A percentile compares a stretch with the other conserved stretches of the same genome.
Conservation (phyloP, 2,888 invertebrate genomes). For the Drosophila acutilabella region DNA sequence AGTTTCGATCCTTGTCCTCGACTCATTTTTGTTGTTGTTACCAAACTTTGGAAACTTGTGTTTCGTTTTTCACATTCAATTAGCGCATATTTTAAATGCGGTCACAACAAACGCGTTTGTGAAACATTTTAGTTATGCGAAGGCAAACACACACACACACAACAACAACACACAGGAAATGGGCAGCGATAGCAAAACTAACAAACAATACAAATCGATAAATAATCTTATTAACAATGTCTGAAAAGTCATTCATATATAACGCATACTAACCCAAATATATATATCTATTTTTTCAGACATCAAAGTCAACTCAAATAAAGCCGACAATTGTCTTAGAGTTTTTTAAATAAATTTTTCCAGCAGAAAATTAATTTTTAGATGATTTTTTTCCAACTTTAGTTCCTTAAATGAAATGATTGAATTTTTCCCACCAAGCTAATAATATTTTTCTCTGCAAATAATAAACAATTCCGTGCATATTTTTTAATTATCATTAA, state of each 20-base stretch:
- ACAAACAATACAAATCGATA: constrained; percentile 23
- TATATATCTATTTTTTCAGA: not conserved
- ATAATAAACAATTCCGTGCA: not conserved
- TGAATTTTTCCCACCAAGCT: too few species aligned
- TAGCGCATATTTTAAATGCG: constrained; percentile 74
- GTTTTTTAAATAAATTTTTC: too few species aligned
- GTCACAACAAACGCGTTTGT: constrained; percentile 43
- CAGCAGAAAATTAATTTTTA: too few species aligned
- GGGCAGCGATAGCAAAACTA: constrained; percentile 11
- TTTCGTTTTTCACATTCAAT: constrained; percentile 76
- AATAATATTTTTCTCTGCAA: too few species aligned
- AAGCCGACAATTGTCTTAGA: too few species aligned
- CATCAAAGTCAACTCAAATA: not conserved
- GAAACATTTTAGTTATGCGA: constrained; percentile 55
- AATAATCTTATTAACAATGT: constrained; percentile 14
- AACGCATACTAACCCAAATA: constrained; percentile 2
- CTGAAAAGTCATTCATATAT: not conserved
- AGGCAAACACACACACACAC: constrained; percentile 13
- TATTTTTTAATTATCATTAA: constrained; percentile 54
- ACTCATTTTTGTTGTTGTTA: constrained; percentile 18
- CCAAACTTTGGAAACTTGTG: constrained; percentile 35
- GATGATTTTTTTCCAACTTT: too few species aligned
- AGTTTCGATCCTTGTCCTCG: constrained; percentile 22
- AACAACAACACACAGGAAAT: constrained; percentile 40
- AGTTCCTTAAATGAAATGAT: too few species aligned